These are phyloP conservation scores for Troides aeacus DNA, from an alignment of 2,888 invertebrate genomes.

Conservation along the genomic window DNA sequence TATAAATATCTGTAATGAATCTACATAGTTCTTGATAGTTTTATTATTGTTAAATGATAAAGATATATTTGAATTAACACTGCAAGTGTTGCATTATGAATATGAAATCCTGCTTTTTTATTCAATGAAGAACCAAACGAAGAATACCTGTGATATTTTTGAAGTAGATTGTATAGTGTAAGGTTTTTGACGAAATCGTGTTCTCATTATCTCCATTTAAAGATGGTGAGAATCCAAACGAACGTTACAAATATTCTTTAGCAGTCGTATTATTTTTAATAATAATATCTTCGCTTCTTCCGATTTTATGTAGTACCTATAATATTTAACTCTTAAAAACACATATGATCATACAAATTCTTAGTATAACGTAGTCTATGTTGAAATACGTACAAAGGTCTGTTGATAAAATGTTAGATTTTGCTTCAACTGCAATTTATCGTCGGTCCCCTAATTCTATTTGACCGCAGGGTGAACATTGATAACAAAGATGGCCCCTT, in stretches of 20 bases:
- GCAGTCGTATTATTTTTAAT: no score
- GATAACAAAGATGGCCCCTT: conserved; percentile 39
- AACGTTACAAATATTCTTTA: not conserved
- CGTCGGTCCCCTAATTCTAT: conserved; percentile 48
- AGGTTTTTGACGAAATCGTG: no score
- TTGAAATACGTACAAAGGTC: conserved; percentile 10
- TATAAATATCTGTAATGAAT: not conserved
- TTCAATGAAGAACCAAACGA: no score
- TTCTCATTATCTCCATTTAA: not conserved
- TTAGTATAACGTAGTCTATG: not conserved
- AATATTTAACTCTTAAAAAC: no score
- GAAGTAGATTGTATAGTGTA: no score
- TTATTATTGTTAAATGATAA: not conserved
- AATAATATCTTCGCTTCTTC: no score
- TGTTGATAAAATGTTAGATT: conserved; percentile 20
- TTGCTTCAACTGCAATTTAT: conserved; percentile 32
- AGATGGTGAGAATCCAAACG: not conserved
- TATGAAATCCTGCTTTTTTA: no score
- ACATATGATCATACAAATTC: no score
- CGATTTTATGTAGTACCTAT: no score
- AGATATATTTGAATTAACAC: no score
- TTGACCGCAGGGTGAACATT: conserved; percentile 44
- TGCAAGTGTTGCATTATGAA: no score
- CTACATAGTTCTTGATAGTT: not conserved
- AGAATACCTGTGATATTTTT: no score